phyloP scores from a whole-genome alignment of 2,888 invertebrate genomes.

The Aspidiotus destructor region DNA sequence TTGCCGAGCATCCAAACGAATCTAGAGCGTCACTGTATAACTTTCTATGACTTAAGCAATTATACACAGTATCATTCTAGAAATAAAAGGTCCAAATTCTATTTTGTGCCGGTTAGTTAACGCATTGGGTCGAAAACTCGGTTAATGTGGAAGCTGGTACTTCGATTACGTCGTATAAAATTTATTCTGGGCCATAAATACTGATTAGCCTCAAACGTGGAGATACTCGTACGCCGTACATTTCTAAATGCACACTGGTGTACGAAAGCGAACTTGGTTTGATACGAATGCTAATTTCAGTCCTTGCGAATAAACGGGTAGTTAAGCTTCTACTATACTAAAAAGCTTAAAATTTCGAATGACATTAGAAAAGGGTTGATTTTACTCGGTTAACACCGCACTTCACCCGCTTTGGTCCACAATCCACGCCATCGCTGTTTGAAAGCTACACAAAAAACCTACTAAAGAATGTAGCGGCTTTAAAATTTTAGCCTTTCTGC shows the following conservation, averaged over 20 bases:
- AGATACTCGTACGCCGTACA: not conserved
- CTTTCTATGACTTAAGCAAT: too few relatives aligned
- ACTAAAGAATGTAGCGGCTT: slow-evolving; percentile 27
- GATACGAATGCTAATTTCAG: slow-evolving; percentile 1
- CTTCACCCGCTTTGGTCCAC: not conserved
- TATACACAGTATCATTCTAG: too few relatives aligned
- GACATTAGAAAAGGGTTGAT: slow-evolving; percentile 18
- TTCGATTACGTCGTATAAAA: too few relatives aligned
- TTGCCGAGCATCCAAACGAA: too few relatives aligned
- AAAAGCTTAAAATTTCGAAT: slow-evolving; percentile 20
- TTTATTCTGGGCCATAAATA: not conserved
- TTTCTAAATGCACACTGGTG: not conserved
- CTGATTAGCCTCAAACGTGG: slow-evolving; percentile 1
- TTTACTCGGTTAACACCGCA: slow-evolving; percentile 24
- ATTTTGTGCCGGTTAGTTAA: too few relatives aligned
- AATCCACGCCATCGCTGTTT: slow-evolving; percentile 17
- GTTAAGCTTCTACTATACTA: slow-evolving; percentile 1
- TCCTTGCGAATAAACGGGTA: not conserved
- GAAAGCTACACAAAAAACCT: slow-evolving; percentile 17
- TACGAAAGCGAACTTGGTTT: not conserved
- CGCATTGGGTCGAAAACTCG: too few relatives aligned
- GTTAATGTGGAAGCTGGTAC: too few relatives aligned
- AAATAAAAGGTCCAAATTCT: too few relatives aligned
- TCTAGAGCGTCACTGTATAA: too few relatives aligned
- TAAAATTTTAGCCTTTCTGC: slow-evolving; percentile 6